These are phyloP conservation scores for Adela reaumurella DNA, from an alignment of 2,888 invertebrate species.

Conservation along the genomic window DNA sequence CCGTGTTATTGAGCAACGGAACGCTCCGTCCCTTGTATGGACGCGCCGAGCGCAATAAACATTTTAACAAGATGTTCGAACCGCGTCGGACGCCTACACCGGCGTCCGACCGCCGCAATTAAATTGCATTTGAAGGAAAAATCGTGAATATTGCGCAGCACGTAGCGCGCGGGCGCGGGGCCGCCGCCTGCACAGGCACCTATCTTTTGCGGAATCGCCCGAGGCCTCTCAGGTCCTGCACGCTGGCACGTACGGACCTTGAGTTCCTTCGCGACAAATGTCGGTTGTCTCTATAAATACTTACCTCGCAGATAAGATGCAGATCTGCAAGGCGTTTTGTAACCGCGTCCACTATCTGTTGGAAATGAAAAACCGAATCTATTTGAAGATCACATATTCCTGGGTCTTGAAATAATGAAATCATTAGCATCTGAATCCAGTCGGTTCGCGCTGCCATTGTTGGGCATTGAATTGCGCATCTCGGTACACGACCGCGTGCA, in stretches of 20 bases:
- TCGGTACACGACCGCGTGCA: no score
- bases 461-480: no score
- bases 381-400: no score
- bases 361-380: no score
- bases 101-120: background rate
- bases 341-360: no score
- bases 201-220: background rate
- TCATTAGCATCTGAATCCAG: no score
- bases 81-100: background rate
- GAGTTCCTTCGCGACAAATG: background rate
- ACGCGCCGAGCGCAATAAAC: background rate
- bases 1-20: background rate
- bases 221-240: background rate
- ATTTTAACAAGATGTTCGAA: background rate
- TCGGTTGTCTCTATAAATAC: no score
- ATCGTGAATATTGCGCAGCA: background rate
- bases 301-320: no score
- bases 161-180: background rate
- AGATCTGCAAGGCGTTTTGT: no score
- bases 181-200: background rate
- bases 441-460: no score
- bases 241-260: background rate
- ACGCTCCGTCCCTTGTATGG: background rate
- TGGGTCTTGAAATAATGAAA: no score
- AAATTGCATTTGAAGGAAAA: background rate